These are phyloP conservation scores for Chymomyza procnemis DNA, from an alignment of 2,888 invertebrate species.

Conservation along the genomic window DNA sequence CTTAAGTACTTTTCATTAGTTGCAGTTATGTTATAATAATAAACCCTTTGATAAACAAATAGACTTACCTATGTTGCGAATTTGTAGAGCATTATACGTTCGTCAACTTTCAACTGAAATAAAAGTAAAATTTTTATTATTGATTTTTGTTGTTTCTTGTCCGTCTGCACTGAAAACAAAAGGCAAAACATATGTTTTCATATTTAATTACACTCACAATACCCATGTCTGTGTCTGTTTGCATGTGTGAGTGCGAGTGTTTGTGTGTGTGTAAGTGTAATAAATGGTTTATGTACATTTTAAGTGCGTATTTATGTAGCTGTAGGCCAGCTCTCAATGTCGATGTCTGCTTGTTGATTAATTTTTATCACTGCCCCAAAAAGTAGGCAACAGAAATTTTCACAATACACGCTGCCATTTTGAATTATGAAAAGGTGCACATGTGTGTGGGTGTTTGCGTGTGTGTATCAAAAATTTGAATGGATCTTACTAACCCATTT, in stretches of 20 bases:
- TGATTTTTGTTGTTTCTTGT: conserved; percentile 45
- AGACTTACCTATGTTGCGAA: no score
- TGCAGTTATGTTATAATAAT: no score
- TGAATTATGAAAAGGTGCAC: not conserved
- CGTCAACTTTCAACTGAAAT: not conserved
- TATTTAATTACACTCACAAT: conserved; percentile 59
- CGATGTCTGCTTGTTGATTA: conserved; percentile 26
- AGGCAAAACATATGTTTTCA: conserved; percentile 55
- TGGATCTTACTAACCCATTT: not conserved
- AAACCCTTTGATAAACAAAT: no score
- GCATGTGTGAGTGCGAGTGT: conserved; percentile 21
- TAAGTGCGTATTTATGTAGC: conserved; percentile 40
- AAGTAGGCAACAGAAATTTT: not conserved
- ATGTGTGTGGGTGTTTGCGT: not conserved
- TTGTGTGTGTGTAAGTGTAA: conserved; percentile 24
- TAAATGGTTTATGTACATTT: conserved; percentile 51
- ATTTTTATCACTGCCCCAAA: conserved; percentile 4
- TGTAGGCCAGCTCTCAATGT: conserved; percentile 26
- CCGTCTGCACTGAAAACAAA: conserved; percentile 36
- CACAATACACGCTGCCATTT: not conserved
- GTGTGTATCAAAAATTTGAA: not conserved
- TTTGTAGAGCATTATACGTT: not conserved
- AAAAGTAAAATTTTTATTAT: conserved; percentile 33
- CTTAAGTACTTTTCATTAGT: no score
- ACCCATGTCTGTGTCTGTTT: conserved; percentile 13